phyloP scores from a whole-genome alignment of 2,888 invertebrate species.

The Eristalis tenax region DNA sequence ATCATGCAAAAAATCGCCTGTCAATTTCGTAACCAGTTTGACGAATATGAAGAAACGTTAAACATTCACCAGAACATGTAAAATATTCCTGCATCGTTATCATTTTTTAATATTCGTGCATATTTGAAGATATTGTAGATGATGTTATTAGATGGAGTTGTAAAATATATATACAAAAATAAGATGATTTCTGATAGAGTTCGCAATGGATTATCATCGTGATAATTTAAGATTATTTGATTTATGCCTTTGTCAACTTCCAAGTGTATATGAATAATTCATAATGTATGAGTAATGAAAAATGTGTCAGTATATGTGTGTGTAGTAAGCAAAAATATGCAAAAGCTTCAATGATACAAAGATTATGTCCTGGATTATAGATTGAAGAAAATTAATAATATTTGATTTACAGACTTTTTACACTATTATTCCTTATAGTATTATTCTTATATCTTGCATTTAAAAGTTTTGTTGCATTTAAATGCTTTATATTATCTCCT shows the following conservation, averaged over 20 bases:
- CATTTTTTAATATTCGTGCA: constrained; percentile 47
- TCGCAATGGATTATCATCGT: not conserved
- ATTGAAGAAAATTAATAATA: not conserved
- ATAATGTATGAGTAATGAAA: not conserved
- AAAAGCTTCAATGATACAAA: not conserved
- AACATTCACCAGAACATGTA: constrained; percentile 5
- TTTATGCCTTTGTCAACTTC: not conserved
- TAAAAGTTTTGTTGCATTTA: not conserved
- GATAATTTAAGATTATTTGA: no score
- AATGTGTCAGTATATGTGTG: not conserved
- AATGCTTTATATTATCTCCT: not conserved
- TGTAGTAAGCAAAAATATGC: not conserved
- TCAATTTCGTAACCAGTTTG: constrained; percentile 26
- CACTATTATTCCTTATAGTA: not conserved
- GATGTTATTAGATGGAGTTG: not conserved
- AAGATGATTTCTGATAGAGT: not conserved
- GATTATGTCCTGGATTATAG: not conserved
- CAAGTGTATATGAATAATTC: not conserved
- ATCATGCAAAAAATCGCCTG: constrained; percentile 50
- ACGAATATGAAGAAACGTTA: constrained; percentile 21
- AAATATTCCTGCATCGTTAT: not conserved
- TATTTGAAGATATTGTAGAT: not conserved
- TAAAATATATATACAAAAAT: not conserved
- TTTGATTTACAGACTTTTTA: not conserved
- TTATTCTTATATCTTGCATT: no score